These are phyloP conservation scores for Melitaea athalia DNA, from an alignment of 2,888 invertebrate genomes.

Conservation along the genomic window DNA sequence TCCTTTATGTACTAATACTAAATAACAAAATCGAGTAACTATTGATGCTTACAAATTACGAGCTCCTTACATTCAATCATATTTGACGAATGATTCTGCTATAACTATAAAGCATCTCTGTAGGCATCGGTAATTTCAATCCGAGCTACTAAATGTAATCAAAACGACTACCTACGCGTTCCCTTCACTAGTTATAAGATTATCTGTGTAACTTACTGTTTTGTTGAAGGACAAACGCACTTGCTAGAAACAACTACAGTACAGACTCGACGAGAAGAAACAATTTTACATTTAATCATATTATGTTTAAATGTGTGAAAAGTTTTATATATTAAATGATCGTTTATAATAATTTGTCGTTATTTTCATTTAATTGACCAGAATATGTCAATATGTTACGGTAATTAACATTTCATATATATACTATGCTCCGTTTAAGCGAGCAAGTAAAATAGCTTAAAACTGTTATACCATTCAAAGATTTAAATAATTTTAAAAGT, in stretches of 20 bases:
- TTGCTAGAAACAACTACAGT: slow-evolving; percentile 23
- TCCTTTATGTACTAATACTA: neutral
- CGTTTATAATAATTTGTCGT: slow-evolving; percentile 12
- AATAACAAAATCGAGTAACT: slow-evolving; percentile 15
- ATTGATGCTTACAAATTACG: slow-evolving; percentile 9
- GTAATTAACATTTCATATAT: slow-evolving; percentile 23
- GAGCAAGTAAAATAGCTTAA: slow-evolving; percentile 6
- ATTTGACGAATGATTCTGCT: slow-evolving; percentile 43
- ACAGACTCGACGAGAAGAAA: neutral
- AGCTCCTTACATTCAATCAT: slow-evolving; percentile 32
- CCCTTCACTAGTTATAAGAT: slow-evolving; percentile 47
- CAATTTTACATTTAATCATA: too few species aligned
- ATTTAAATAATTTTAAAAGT: too few species aligned
- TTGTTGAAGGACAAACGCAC: slow-evolving; percentile 42
- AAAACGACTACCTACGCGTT: slow-evolving; percentile 47
- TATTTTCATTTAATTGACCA: slow-evolving; percentile 22
- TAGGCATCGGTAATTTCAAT: slow-evolving; percentile 40
- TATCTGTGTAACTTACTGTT: slow-evolving; percentile 42
- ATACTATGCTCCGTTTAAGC: slow-evolving; percentile 4
- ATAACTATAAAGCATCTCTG: slow-evolving; percentile 39
- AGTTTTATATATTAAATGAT: too few species aligned
- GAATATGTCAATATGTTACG: slow-evolving; percentile 20
- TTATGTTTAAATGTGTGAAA: too few species aligned
- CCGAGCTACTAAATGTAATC: slow-evolving; percentile 40
- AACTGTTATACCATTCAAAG: neutral